Evolutionary conservation across 2,113 vertebrate genomes (phyloP).

Genomic region (Aldabrachelys gigantea): DNA sequence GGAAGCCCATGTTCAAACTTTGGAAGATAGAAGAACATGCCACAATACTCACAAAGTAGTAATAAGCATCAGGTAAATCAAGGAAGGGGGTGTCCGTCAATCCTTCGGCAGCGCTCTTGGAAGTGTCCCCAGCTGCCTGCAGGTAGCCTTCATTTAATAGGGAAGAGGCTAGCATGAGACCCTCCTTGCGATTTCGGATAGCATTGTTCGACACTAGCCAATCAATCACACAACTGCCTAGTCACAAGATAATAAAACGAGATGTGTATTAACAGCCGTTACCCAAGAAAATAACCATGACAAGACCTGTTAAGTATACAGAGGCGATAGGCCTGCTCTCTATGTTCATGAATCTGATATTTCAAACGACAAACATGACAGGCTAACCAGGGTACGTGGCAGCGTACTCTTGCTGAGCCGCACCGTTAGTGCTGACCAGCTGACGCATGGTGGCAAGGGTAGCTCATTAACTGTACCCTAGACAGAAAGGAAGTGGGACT

Average conservation of each 20-base stretch:
- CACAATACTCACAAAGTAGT: constrained; percentile 91
- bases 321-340: background rate
- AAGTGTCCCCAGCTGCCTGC: constrained; percentile 89
- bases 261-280: background rate
- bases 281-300: background rate
- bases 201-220: constrained; percentile 90
- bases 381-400: background rate
- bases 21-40: background rate
- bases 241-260: background rate
- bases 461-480: background rate
- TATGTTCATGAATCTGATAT: background rate
- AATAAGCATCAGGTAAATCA: constrained; percentile 88
- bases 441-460: background rate
- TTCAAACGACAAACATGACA: background rate
- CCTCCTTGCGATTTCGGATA: constrained; percentile 88
- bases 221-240: constrained; percentile 90
- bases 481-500: background rate
- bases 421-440: background rate
- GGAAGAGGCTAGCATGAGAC: constrained; percentile 88
- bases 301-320: background rate
- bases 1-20: background rate
- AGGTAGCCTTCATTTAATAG: constrained; percentile 93
- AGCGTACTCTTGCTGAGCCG: background rate
- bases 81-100: constrained; percentile 83
- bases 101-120: constrained; percentile 84